These are phyloP conservation scores for Drosophila nr. medialis DNA, from an alignment of 2,888 invertebrate species.

Conservation along the genomic window DNA sequence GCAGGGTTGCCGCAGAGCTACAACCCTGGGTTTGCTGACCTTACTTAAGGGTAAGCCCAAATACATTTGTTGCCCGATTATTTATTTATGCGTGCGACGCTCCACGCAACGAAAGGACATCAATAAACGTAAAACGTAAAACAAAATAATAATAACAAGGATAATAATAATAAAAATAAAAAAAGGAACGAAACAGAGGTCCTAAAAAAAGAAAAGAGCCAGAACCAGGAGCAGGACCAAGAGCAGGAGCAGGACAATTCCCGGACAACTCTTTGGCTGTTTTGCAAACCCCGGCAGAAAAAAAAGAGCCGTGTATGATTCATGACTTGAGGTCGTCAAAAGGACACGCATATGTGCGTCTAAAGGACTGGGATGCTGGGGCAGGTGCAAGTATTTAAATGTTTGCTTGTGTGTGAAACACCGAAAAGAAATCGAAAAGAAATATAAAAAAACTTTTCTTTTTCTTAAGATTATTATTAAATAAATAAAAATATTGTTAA, in stretches of 20 bases:
- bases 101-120: slow-evolving; percentile 4
- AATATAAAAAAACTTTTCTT: background rate
- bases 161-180: slow-evolving; percentile 35
- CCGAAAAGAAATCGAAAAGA: background rate
- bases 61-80: slow-evolving; percentile 3
- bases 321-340: slow-evolving; percentile 28
- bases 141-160: slow-evolving; percentile 28
- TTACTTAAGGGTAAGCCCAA: background rate
- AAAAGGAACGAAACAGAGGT: slow-evolving; percentile 18
- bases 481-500: background rate
- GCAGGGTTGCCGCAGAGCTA: background rate
- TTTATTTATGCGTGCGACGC: slow-evolving; percentile 7
- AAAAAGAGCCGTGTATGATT: slow-evolving; percentile 23
- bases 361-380: background rate
- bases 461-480: background rate
- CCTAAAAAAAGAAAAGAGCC: slow-evolving; percentile 39
- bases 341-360: slow-evolving; percentile 13
- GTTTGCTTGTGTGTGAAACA: background rate
- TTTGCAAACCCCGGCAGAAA: slow-evolving; percentile 29
- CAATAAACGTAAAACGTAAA: slow-evolving; percentile 8
- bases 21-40: background rate
- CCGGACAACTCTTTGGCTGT: slow-evolving; percentile 29
- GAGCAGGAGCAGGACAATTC: background rate
- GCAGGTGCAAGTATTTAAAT: background rate
- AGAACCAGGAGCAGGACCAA: background rate